Conservation (phyloP, 2,113 vertebrate species). For the Hippocampus mohnikei region DNA sequence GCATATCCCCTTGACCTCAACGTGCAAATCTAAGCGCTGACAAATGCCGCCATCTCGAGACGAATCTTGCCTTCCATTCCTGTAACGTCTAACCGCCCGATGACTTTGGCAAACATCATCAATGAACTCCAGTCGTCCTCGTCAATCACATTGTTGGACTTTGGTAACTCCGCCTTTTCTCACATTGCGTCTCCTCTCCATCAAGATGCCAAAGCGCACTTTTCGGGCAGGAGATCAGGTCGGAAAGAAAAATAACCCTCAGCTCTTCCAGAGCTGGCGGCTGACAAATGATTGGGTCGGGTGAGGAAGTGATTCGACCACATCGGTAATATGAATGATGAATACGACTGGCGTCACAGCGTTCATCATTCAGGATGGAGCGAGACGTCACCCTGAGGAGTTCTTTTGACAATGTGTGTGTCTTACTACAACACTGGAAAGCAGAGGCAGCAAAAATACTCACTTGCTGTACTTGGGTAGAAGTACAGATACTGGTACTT, state of each 20-base stretch:
- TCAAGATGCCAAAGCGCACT: slow-evolving; percentile 66
- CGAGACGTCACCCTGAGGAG: neutral
- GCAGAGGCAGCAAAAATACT: neutral
- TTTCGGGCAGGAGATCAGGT: slow-evolving; percentile 57
- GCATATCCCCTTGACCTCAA: neutral
- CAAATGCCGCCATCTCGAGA: neutral
- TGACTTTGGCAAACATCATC: neutral
- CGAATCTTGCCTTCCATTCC: neutral
- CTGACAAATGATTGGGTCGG: neutral
- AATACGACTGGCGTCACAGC: neutral
- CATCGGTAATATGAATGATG: neutral
- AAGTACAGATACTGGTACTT: too few relatives aligned
- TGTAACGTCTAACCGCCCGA: neutral
- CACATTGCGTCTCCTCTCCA: slow-evolving; percentile 38
- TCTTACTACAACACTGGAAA: neutral
- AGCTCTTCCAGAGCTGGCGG: slow-evolving; percentile 8
- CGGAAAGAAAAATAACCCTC: slow-evolving; percentile 65
- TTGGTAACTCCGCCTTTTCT: neutral
- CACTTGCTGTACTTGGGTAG: too few relatives aligned
- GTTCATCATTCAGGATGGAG: neutral
- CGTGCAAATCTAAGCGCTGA: neutral
- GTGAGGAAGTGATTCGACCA: neutral
- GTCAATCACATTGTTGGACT: neutral
- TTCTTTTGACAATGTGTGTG: neutral
- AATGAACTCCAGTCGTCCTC: neutral